Evolutionary conservation across 2,797 vertebrate genomes (phyloP).

Genomic region (Pachyuromys duprasi): DNA sequence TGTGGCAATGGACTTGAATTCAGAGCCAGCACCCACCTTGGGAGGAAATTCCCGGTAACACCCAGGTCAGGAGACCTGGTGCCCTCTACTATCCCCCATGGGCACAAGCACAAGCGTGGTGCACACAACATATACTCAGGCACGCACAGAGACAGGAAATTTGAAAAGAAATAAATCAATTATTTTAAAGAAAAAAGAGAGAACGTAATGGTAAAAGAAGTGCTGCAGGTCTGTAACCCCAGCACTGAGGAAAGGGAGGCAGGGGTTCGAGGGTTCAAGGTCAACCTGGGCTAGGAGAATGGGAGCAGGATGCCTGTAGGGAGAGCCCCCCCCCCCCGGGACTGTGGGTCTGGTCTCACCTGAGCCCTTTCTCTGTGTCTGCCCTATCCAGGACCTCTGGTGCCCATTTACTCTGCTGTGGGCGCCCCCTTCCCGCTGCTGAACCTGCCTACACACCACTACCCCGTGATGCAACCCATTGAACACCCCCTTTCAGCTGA

Average conservation of each 20-base stretch:
- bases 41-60: not conserved
- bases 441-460: slow-evolving; percentile 74
- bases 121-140: not conserved
- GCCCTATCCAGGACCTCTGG: slow-evolving; percentile 62
- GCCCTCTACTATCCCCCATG: not conserved
- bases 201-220: too few species aligned
- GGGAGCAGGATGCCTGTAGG: not conserved
- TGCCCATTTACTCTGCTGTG: slow-evolving; percentile 74
- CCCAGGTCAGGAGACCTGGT: not conserved
- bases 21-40: not conserved
- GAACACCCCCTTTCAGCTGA: slow-evolving; percentile 79
- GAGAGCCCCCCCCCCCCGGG: not conserved
- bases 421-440: slow-evolving; percentile 72
- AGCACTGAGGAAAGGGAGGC: not conserved
- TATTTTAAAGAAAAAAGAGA: not conserved
- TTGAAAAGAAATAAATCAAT: not conserved
- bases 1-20: not conserved
- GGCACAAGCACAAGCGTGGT: not conserved
- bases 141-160: not conserved
- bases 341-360: not conserved
- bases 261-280: not conserved
- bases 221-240: not conserved
- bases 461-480: slow-evolving; percentile 71
- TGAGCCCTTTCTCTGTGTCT: not conserved
- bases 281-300: not conserved